A percentile compares a stretch with the other conserved stretches of the same genome.
phyloP scores from a whole-genome alignment of 2,113 vertebrate species.

The Eretmodus cyanostictus region DNA sequence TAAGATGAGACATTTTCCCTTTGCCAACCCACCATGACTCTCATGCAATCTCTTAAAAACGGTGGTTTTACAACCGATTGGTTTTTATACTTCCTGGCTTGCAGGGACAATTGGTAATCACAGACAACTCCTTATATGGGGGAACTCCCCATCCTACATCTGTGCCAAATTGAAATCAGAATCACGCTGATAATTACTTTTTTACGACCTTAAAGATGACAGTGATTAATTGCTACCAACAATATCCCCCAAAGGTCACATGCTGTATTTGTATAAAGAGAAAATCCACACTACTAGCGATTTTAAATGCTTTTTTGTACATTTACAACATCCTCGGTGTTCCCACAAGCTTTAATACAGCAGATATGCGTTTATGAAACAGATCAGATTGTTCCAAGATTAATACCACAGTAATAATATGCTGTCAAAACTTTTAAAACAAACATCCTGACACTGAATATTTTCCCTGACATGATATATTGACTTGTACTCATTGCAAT shows the following conservation, averaged over 20 bases:
- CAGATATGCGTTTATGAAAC: not conserved
- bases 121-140: not conserved
- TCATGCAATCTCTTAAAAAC: not conserved
- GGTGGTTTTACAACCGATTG: not conserved
- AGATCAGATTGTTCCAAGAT: not conserved
- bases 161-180: slow-evolving; percentile 7
- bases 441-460: not conserved
- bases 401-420: not conserved
- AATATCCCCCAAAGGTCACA: not conserved
- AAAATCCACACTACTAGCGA: not conserved
- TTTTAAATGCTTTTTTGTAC: not conserved
- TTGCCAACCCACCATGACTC: not conserved
- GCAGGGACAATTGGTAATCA: not conserved
- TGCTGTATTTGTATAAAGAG: not conserved
- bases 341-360: not conserved
- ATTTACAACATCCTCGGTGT: not conserved
- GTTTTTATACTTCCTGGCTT: slow-evolving; percentile 20
- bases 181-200: slow-evolving; percentile 22
- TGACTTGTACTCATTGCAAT: not conserved
- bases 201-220: slow-evolving; percentile 19
- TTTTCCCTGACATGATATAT: not conserved
- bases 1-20: not conserved
- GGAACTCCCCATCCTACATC: not conserved
- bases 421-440: slow-evolving; percentile 1
- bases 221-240: slow-evolving; percentile 31